These are phyloP conservation scores for Deilephila elpenor DNA, from an alignment of 2,888 invertebrate species.

Conservation along the genomic window DNA sequence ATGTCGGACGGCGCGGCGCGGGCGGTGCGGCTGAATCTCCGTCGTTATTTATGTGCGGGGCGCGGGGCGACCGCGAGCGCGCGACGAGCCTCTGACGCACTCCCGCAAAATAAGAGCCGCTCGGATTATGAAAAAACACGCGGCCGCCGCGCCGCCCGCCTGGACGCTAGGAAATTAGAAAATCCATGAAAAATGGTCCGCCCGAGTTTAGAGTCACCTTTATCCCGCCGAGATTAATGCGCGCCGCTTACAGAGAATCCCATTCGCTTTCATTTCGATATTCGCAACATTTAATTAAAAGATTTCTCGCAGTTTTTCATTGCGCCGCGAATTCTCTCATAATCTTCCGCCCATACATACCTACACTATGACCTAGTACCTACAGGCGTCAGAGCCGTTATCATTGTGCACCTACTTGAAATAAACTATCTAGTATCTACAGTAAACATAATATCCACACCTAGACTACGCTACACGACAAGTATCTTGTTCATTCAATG, in stretches of 20 bases:
- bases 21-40: constrained; percentile 41
- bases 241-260: constrained; percentile 27
- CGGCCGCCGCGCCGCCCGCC: constrained; percentile 31
- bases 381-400: too few species aligned
- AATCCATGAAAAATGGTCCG: constrained; percentile 37
- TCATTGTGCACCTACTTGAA: too few species aligned
- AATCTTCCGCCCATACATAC: not conserved
- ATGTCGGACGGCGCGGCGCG: constrained; percentile 36
- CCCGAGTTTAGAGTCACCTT: constrained; percentile 35
- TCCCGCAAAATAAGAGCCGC: constrained; percentile 36
- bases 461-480: too few species aligned
- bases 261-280: constrained; percentile 21
- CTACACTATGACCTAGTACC: too few species aligned
- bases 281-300: constrained; percentile 15
- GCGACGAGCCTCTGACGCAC: constrained; percentile 33
- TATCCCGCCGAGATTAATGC: constrained; percentile 37
- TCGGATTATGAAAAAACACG: constrained; percentile 39
- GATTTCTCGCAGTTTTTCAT: not conserved
- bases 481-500: too few species aligned
- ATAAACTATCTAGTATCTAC: too few species aligned
- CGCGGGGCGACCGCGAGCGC: constrained; percentile 22
- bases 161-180: constrained; percentile 38
- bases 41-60: constrained; percentile 57
- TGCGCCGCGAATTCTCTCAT: not conserved
- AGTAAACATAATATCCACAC: too few species aligned